Base-by-base conservation (phyloP, 2,888 invertebrate species). In the Pristionchus japonicus region DNA sequence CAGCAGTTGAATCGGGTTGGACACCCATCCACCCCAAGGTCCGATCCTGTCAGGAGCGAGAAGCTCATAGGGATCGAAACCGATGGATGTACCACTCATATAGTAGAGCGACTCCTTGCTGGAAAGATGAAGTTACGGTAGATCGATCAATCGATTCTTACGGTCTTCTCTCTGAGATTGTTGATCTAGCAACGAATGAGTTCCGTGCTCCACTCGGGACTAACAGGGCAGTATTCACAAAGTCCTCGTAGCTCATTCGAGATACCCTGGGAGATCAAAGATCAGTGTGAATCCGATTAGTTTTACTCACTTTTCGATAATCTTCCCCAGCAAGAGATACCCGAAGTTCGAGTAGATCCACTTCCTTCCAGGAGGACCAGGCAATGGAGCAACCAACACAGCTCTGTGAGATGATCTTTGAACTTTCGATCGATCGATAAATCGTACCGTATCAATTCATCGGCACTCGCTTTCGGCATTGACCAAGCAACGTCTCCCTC, bases 11-110 rank as follows among this genome's bases (percentile, higher is more conserved):
- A 94, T 92, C 3, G 94, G 94, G 74, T 92, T 93, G 6, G 94
- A 93, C 49, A 94, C 94, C 94, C 94, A 94, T 64, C 94, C 94
- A 57, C 94, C 94, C 94, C 94, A 94, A 70, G 94, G 94, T 0
- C 94, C 94, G 43, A 93, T 94, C 83, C 94, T 88, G 84, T 93
- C 93, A 23, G 94, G 93, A 34, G 93, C 90, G 37, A 93, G 89
- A 92, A 94, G 92, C 80, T 94, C 93, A 87, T 94, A 94, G 0
- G 94, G 94, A 87, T 94, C 93, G 92, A 94, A 94, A n/a, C 93
- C 93, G 27, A 93, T 88, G 6, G 91, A 91, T 52, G 90, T 92
- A 23, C 93, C 93, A 67, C 91, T 91, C 94, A 94, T 94, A 90
- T 94, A 94, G 89, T 94, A 94, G 37, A 93, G 85, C 27, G 93